Evolutionary conservation across 2,888 invertebrate genomes (phyloP), one percentile per base, ranked within the genome.

Genomic region (Nomada flava): DNA sequence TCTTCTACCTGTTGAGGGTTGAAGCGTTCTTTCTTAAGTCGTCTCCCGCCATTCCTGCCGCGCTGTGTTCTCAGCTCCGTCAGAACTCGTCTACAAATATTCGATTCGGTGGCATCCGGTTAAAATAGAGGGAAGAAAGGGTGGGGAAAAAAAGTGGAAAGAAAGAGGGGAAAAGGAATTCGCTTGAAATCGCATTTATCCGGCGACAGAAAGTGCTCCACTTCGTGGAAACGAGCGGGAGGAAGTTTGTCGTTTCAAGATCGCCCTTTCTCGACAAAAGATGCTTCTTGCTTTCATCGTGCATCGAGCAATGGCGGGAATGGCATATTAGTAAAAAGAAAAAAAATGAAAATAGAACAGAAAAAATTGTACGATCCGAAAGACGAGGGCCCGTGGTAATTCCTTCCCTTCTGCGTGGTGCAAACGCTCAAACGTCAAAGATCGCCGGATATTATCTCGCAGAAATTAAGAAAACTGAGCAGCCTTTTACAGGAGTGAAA

Each of bases 101-200:
- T 79, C 74, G 69, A 78, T 78, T 73, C 78, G 74, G 42, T 59
- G 74, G 57, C 74, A 74, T 69, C 69, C 68, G 79, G 69, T 63
- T 71, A 29, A 64, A 29, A 50, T 29, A 20, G 42, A 44, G 47
- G 47, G 7, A n/a, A 59, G 10, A 47, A 13, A 29, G 1, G 26
- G 20, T 13, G 2, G 2, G 20, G 1, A 29, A 10, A 29, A 3
- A 29, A 47, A 15, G 26, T 7, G 3, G 10, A 15, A 18, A 13
- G 23, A 23, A 23, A 44, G 44, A 2, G 23, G n/a, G 29, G 10
- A 26, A 63, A 47, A 64, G 57, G 64, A 72, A 64, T 64, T 63
- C 74, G 64, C 69, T 74, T 79, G 69, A 79, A 79, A 79, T 73
- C 64, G 52, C 69, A 74, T 74, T 79, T 79, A 74, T 79, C 57